Evolutionary conservation across 2,113 vertebrate genomes (phyloP).

Genomic region (Danio rerio): GRCz12tu NC_133185.1:3488501-3489000

Average conservation of each 20-base stretch:
- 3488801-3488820: too few relatives aligned
- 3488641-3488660: slow-evolving; percentile 88
- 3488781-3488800: too few relatives aligned
- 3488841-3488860: too few relatives aligned
- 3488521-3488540: not conserved
- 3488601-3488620: slow-evolving; percentile 89
- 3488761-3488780: not conserved
- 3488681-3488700: slow-evolving; percentile 85
- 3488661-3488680: slow-evolving; percentile 93
- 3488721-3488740: slow-evolving; percentile 87
- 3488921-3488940: too few relatives aligned
- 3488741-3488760: slow-evolving; percentile 58
- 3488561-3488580: slow-evolving; percentile 24
- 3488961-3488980: too few relatives aligned
- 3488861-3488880: too few relatives aligned
- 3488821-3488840: too few relatives aligned
- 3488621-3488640: slow-evolving; percentile 91
- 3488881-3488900: too few relatives aligned
- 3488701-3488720: slow-evolving; percentile 88
- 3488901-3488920: too few relatives aligned
- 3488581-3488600: slow-evolving; percentile 87
- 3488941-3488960: too few relatives aligned
- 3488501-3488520: slow-evolving; percentile 78
- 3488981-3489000: too few relatives aligned
- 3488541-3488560: not conserved